Base-by-base conservation (phyloP, 35 echinoderm and acorn worm genomes). In the Eucidaris tribuloides region DNA sequence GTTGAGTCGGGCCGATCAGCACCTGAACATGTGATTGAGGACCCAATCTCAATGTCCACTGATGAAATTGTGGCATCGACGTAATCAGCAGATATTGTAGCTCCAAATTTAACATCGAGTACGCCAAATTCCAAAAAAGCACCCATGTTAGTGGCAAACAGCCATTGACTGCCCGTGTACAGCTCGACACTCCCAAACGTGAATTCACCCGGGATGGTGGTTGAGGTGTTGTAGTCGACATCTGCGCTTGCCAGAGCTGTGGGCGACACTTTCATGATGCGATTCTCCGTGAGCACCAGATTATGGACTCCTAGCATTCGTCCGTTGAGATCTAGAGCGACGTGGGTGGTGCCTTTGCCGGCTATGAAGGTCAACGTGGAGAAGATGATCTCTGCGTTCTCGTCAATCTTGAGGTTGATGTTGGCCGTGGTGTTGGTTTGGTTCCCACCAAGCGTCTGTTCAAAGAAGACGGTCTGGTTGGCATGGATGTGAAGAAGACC, bases 141-240 rank as follows among this genome's bases (percentile, higher is more conserved):
- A 41, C 93, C 93, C 93, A 96, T 96, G 83, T 96, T 59, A 7
- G 61, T 38, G 20, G 56, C 87, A 84, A 90, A 96, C 5, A 81
- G 23, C 87, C 83, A 79, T 72, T 32, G 64, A 74, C 87, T 86
- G 7, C 93, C 93, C 65, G 82, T 84, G 14, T 86, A 80, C 50
- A 96, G 77, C 46, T 86, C 83, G 17, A 90, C 27, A 25, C 82
- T 81, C 11, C 61, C 87, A 83, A 96, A 96, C 4, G 88, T 96
- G 52, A 96, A 96, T 17, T 62, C 70, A 27, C 93, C 93, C 40
- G 78, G 36, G 27, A 58, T 35, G 3, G 49, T 42, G 3, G 60
- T 27, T 14, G 31, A 33, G n/a, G 15, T 34, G 3, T 87, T 58
- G 64, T 56, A 78, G 37, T 60, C 63, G 45, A 83, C 66, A 5